Evolutionary conservation across 2,888 invertebrate species (phyloP).

Genomic region (Taenaris catops): DNA sequence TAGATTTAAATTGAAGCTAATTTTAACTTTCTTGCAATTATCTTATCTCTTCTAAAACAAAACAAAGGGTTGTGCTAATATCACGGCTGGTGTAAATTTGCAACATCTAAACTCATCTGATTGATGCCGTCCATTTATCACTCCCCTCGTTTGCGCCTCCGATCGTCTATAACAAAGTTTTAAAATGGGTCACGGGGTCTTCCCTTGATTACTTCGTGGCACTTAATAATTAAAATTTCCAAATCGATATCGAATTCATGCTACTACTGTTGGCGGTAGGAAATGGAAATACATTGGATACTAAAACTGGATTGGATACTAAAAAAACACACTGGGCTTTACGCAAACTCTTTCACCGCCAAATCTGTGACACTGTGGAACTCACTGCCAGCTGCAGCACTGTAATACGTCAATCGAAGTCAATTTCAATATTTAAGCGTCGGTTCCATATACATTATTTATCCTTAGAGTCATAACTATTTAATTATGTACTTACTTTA

Average conservation of each 20-base stretch:
- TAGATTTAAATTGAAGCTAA: no score
- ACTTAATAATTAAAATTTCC: constrained; percentile 67
- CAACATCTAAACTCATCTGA: constrained; percentile 74
- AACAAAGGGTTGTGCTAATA: constrained; percentile 49
- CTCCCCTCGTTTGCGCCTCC: constrained; percentile 59
- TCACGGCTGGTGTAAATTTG: constrained; percentile 62
- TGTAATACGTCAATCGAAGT: no score
- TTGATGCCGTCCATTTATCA: constrained; percentile 77
- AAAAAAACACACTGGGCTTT: no score
- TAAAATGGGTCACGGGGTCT: constrained; percentile 76
- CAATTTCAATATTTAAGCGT: no score
- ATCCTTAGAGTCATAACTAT: no score
- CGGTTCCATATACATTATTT: no score
- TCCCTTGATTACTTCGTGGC: constrained; percentile 54
- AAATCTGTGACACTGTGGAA: no score
- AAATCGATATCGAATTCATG: constrained; percentile 45
- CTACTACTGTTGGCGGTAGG: background rate
- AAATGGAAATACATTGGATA: background rate
- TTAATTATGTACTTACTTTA: no score
- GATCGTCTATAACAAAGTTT: constrained; percentile 61
- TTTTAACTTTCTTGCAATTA: no score
- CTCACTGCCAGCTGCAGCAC: no score
- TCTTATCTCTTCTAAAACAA: constrained; percentile 28
- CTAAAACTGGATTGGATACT: background rate
- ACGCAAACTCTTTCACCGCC: no score